Base-by-base conservation (phyloP, 2,888 invertebrate species). In the Xestia ashworthii region DNA sequence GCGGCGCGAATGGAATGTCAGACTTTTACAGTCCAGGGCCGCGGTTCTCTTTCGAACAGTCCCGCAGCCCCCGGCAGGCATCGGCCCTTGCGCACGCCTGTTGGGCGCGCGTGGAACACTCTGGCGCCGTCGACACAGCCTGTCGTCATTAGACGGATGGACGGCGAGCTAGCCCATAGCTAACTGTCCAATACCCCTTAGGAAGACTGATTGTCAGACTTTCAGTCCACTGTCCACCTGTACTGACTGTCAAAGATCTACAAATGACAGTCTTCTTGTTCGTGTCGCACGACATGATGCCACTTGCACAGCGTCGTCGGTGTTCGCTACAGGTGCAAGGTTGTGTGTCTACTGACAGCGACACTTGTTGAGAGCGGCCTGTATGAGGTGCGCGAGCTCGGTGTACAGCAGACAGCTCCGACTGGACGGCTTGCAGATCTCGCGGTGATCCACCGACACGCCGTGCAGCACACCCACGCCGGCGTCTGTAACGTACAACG, bases 381-480 rank as follows among this genome's bases (percentile, higher is more conserved):
- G 94, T 77, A 98, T 98, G 87, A 98, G 95, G 78, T 97, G 96
- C 50, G 97, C 96, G 58, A 98, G 94, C 92, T 98, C 98, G 68
- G 96, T 97, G 93, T 98, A 98, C 5, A 98, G 94, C 80, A 97
- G 97, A 88, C 98, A 98, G 69, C 96, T 94, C 44, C 98, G 95
- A 87, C 98, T 97, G 62, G 98, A 97, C 0, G 99, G 99, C 92
- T 99, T 99, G 95, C 99, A 99, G 80, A 99, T 98, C 93, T 98
- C 98, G 64, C 98, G 95, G 95, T 99, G 99, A 93, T 99, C 98
- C 71, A 98, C 96, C 0, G 98, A 97, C 22, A 99, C 97, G 41
- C 98, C 98, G 77, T 97, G 97, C 74, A 98, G 97, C 41, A 98
- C 97, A 3, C 99, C 99, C 76, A 98, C 97, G 22, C 98, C 98